phyloP scores from a whole-genome alignment of 2,113 vertebrate species.

The Accipiter cooperii region DNA sequence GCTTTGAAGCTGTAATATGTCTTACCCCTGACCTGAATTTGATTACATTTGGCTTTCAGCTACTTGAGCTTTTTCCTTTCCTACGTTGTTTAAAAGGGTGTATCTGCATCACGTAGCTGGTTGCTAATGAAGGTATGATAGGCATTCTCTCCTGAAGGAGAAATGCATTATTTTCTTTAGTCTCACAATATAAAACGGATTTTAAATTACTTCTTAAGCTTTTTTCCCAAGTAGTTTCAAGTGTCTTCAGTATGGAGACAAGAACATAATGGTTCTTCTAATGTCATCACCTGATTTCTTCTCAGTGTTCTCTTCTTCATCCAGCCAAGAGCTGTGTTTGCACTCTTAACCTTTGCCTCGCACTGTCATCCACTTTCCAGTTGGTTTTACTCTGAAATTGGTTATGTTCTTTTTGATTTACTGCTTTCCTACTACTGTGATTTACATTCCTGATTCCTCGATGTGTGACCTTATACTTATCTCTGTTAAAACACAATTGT shows the following conservation, averaged over 20 bases:
- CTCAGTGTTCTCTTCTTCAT: not conserved
- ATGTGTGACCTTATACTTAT: not conserved
- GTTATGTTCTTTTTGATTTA: not conserved
- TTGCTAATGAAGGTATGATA: not conserved
- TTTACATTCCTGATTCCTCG: not conserved
- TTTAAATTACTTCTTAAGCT: not conserved
- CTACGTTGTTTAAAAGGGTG: not conserved
- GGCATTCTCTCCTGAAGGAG: not conserved
- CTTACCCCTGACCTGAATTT: not conserved
- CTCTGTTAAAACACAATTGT: not conserved
- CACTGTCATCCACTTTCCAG: not conserved
- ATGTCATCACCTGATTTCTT: not conserved
- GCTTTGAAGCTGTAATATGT: not conserved
- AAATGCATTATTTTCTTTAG: not conserved
- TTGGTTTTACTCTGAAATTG: not conserved
- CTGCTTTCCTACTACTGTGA: not conserved
- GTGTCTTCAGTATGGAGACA: not conserved
- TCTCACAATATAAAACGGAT: not conserved
- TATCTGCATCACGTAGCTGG: not conserved
- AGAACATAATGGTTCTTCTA: not conserved
- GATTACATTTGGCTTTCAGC: not conserved
- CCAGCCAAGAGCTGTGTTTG: not conserved
- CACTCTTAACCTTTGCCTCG: not conserved
- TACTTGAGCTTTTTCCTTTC: not conserved
- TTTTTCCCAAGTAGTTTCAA: not conserved